Conservation (phyloP, 2,797 vertebrate genomes). For the Rhynchonycteris naso region DNA sequence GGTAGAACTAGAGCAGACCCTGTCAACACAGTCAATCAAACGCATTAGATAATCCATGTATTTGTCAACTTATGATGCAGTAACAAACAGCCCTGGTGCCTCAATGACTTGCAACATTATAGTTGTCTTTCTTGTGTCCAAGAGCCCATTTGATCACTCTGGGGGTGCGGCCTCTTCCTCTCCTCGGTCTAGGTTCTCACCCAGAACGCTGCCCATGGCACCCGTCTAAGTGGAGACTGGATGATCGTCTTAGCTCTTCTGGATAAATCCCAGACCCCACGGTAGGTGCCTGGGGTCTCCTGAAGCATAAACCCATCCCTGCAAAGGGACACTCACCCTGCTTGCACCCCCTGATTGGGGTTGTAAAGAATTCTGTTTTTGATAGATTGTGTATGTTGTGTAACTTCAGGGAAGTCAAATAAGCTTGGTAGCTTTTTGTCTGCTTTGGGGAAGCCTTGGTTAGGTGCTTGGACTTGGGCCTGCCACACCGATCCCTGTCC, state of each 20-base stretch:
- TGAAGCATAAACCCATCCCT: neutral
- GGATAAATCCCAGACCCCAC: neutral
- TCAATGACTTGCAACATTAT: neutral
- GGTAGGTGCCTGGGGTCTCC: neutral
- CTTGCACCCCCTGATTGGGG: neutral
- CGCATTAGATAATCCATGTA: neutral
- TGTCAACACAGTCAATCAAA: neutral
- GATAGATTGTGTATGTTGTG: neutral
- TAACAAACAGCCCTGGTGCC: neutral
- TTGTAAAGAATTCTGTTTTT: neutral
- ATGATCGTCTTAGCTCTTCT: neutral
- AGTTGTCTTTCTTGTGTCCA: neutral
- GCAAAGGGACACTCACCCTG: neutral
- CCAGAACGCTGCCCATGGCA: neutral
- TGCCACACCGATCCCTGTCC: accelerated
- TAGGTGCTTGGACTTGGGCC: neutral
- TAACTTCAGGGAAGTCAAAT: neutral
- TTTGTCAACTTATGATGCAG: neutral
- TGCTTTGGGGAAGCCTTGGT: neutral
- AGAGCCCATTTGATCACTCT: neutral
- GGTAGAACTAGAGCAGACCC: neutral
- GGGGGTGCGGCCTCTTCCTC: neutral
- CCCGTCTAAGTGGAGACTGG: neutral
- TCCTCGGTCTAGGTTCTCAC: neutral
- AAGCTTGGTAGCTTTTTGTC: neutral